Evolutionary conservation across 2,888 invertebrate species (phyloP), one percentile per base, ranked within the genome.

Genomic region (Chymomyza procnemis): DNA sequence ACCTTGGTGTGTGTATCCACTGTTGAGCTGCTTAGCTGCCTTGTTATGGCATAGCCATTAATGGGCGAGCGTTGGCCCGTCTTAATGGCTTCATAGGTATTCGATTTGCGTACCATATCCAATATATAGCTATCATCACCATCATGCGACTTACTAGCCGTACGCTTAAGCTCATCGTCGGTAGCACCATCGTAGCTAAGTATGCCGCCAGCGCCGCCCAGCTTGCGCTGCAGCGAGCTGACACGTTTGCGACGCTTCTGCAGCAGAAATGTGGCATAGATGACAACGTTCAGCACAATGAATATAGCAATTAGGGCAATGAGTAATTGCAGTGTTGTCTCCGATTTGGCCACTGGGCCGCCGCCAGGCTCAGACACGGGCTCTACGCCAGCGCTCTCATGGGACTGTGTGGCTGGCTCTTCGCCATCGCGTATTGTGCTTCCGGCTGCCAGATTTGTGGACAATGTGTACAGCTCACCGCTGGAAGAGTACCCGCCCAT

Each of bases 1-100:
- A 97, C 96, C 92, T 96, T 96, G 14, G 96, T 95, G 87, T 96
- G 95, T 0, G 96, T 95, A 89, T 97, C 96, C 74, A 97, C 93
- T 0, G 96, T 96, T 72, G 96, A 96, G 4, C 93, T 94, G 5
- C 96, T 96, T 85, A 95, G 93, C 89, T 95, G 95, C 21, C 95
- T 91, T 19, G 94, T 93, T 30, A 95, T 90, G 88, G 94, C 94
- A 81, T 94, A 94, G 74, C 93, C 93, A 78, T 92, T 91, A 71
- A 93, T 93, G 9, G 91, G 90, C 0, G 90, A 90, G 41, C 88
- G 85, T 61, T 87, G 89, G 16, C 76, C 79, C 5, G 87, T 89
- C 57, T 89, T 89, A 30, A 90, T 89, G 8, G 89, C 88, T 66
- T 90, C 91, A 57, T 90, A 90, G 0, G 90, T 90, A 57, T 91